Evolutionary conservation across 2,888 invertebrate genomes (phyloP).

Genomic region (Anoncus sp.): DNA sequence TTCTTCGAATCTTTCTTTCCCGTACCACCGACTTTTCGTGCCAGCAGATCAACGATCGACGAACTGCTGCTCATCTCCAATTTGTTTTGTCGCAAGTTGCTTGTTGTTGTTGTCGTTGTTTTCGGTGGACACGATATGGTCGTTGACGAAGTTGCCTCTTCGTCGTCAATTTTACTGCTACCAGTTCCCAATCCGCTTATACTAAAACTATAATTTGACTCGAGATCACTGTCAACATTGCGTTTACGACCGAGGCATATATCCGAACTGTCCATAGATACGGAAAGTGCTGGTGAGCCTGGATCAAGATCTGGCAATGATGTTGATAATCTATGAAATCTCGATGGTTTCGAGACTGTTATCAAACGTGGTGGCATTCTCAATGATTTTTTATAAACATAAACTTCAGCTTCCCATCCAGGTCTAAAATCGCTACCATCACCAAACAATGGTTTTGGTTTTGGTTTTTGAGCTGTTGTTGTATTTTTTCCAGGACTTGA

Average conservation of each 20-base stretch:
- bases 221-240: slow-evolving; percentile 86
- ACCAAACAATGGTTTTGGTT: slow-evolving; percentile 87
- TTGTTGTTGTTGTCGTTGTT: slow-evolving; percentile 65
- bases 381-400: slow-evolving; percentile 91
- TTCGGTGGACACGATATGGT: slow-evolving; percentile 86
- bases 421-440: slow-evolving; percentile 90
- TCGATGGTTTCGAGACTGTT: slow-evolving; percentile 90
- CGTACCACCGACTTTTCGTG: slow-evolving; percentile 87
- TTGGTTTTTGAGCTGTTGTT: slow-evolving; percentile 70
- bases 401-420: slow-evolving; percentile 93
- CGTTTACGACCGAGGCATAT: slow-evolving; percentile 78
- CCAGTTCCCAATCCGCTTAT: slow-evolving; percentile 82
- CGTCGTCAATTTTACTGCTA: slow-evolving; percentile 87
- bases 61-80: slow-evolving; percentile 83
- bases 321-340: slow-evolving; percentile 88
- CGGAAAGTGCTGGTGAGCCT: slow-evolving; percentile 88
- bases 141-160: slow-evolving; percentile 87
- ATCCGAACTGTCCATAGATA: slow-evolving; percentile 85
- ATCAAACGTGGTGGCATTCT: slow-evolving; percentile 93
- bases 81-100: slow-evolving; percentile 79
- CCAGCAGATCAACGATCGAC: slow-evolving; percentile 88
- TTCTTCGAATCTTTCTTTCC: slow-evolving; percentile 83
- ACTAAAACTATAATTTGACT: slow-evolving; percentile 88
- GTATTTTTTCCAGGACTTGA: slow-evolving; percentile 74
- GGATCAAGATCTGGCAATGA: slow-evolving; percentile 92